Evolutionary conservation across 1,140 invertebrate genomes (phyloP), one percentile per base, ranked within the genome.

Genomic region (Daktulosphaira vitifoliae): DNA sequence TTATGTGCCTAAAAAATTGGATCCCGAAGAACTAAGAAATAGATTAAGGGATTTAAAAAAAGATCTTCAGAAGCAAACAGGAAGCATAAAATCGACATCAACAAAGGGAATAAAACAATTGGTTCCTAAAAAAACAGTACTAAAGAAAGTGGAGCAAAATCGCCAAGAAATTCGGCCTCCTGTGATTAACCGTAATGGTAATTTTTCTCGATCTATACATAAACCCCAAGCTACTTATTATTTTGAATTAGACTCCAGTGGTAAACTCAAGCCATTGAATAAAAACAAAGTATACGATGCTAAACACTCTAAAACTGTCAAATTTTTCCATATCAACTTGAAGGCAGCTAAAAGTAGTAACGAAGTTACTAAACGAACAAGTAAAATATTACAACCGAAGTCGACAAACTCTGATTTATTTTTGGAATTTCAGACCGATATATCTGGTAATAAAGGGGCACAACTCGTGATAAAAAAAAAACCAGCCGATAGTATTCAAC

Each of bases 401-500:
- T 29, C 56, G 2, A 23, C 56, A 6, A 46, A 48, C 26, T 4
- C 56, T 1, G 56, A 62, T 20, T 15, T 62, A 16, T 62, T 62
- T 22, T 29, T 62, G 13, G 56, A 62, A n/a, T 62, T 62, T 13
- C 56, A 33, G 9, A 33, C 56, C 2, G 56, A 59, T n/a, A 26
- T 8, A 6, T 42, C 54, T 0, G 56, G 56, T 1, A 33, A 44
- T 23, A 48, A 33, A n/a, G 54, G 39, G 0, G 56, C 56, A 7
- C 44, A 62, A 8, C 6, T 62, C 2, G 42, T 62, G 16, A 48
- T 62, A 3, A 11, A 16, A 7, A 62, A 62, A 26, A 62, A 62
- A 20, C 54, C 42, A 6, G 7, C 56, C 7, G 26, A 15, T 0
- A 18, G 51, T 23, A 11, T 23, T 13, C 38, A 8, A 25, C 15